Evolutionary conservation across 2,888 invertebrate genomes (phyloP), one percentile per base, ranked within the genome.

Genomic region (Drosophila tripunctata): DNA sequence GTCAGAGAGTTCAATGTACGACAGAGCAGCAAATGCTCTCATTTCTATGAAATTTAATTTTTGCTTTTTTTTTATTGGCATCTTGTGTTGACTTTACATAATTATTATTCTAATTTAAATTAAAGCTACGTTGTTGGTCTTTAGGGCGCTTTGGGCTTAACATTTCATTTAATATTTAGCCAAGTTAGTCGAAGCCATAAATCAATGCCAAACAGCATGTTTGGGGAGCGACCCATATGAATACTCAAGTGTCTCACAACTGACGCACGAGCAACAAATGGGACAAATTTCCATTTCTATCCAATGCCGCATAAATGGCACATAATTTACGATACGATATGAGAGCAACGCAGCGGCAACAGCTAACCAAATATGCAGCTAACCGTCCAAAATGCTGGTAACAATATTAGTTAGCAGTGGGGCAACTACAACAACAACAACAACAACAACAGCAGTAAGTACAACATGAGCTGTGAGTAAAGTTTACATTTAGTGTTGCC

Each of bases 241-340:
- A 82, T 82, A 82, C 81, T 83, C 86, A 82, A 82, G 86, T 82
- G 86, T 79, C 61, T 74, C 61, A 40, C 44, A 38, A 55, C 48
- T 64, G 67, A 51, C 55, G 57, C 66, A 52, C 45, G 67, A 75
- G 67, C 75, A 78, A 78, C 80, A 80, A 85, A 78, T 83, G 83
- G 77, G 83, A 83, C 86, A 85, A 85, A 85, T 85, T 85, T 79
- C 87, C 75, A 83, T 81, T 87, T 83, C 87, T 78, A 83, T 78
- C 82, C 83, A 75, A 84, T 83, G 87, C 81, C 71, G 81, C 84
- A 87, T 81, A 87, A 87, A 84, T 87, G 84, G 79, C 71, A 84
- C 82, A 87, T 84, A 84, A 84, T 84, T 84, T 84, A 84, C 87
- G 84, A 84, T 84, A 71, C 77, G 81, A 83, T 82, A 75, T 64